phyloP scores from a whole-genome alignment of 2,113 vertebrate genomes.

The Ellobius talpinus region DNA sequence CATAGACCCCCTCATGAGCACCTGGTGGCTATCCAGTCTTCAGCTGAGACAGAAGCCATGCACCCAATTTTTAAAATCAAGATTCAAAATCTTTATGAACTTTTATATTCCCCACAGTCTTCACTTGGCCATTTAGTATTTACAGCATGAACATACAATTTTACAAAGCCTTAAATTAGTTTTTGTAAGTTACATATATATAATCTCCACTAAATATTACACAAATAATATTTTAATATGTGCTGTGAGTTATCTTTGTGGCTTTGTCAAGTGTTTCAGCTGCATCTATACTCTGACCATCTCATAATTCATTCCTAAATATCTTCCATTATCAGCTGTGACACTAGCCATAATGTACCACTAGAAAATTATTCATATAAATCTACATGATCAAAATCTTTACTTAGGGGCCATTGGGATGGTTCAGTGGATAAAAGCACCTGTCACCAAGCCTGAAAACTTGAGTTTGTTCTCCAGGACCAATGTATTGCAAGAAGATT shows the following conservation, averaged over 20 bases:
- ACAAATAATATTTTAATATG: constrained; percentile 15
- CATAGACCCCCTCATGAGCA: rapidly evolving
- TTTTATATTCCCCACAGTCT: neutral
- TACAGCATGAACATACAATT: neutral
- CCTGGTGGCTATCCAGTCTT: rapidly evolving
- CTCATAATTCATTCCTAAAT: constrained; percentile 58
- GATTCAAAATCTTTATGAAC: neutral
- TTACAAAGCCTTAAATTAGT: neutral
- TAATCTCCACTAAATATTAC: neutral
- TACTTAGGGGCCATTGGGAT: constrained; percentile 55
- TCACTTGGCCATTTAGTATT: neutral
- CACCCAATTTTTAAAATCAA: neutral
- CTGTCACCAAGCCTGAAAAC: neutral
- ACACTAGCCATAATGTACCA: constrained; percentile 17
- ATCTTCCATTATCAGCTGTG: constrained; percentile 2
- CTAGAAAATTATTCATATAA: constrained; percentile 59
- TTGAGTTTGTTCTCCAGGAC: neutral
- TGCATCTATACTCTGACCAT: neutral
- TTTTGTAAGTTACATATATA: neutral
- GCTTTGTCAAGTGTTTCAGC: neutral
- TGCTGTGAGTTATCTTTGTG: neutral
- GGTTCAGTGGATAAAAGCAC: neutral
- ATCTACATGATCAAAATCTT: constrained; percentile 66
- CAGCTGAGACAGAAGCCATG: neutral
- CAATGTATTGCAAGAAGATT: neutral